Base-by-base conservation (phyloP, 1,140 invertebrate species). In the Drosophila yakuba region DNA sequence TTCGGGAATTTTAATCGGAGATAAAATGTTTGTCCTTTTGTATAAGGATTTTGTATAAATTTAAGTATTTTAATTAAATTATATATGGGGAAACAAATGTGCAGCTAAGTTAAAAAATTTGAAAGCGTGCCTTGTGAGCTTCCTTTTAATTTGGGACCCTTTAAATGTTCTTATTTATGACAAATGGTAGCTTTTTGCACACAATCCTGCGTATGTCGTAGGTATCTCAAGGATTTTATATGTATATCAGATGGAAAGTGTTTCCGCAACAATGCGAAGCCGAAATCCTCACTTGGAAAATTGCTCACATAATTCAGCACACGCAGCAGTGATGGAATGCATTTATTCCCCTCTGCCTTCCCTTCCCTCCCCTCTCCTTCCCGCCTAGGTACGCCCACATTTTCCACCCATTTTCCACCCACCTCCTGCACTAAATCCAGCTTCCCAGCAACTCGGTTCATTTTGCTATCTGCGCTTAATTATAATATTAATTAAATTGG, bases 401-500 rank as follows among this genome's bases (percentile, higher is more conserved):
- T 8, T 23, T 4, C 25, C 23, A n/a, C 2, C n/a, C 58, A 14
- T 14, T 11, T 35, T 14, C 17, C 20, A 54, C 8, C n/a, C 48
- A 4, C 10, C 48, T n/a, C 48, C 8, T 23, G 8, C 38, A 32
- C 32, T 38, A 36, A 35, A 35, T 45, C 32, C 47, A 15, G 39
- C 39, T 50, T 15, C 41, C 25, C 45, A 57, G 52, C 41, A 8
- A 35, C 17, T 67, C 62, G 36, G 28, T 39, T 56, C 67, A 47
- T 50, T 51, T 32, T 52, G 41, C 71, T 68, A 55, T 67, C 58
- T 78, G 57, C 62, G 60, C 57, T 79, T 80, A 69, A 80, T 69
- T 74, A 74, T 74, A 74, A 79, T 74, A 80, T 80, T 80, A 80
- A 80, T 80, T 79, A 69, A 69, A 80, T 80, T 74, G 55, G 47